Conservation (phyloP, 2,888 invertebrate species). For the Crematogaster levior region DNA sequence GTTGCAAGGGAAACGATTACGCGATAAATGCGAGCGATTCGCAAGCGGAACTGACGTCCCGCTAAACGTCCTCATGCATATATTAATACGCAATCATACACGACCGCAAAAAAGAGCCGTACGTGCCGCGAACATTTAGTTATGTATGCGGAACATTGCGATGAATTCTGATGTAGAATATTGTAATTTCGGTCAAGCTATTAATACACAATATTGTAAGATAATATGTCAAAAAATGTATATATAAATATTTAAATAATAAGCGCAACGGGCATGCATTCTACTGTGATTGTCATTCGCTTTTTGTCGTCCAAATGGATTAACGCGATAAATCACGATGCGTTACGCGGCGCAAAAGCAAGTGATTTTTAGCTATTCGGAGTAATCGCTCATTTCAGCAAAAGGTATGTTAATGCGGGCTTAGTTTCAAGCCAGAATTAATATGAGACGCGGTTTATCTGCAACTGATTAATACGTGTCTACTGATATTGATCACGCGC, state of each 20-base stretch:
- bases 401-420: background rate
- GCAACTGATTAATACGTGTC: conserved; percentile 37
- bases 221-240: background rate
- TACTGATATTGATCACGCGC: background rate
- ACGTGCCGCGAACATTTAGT: background rate
- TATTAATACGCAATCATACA: conserved; percentile 15
- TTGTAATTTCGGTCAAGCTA: conserved; percentile 13
- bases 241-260: background rate
- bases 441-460: background rate
- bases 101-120: background rate
- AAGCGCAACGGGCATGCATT: background rate
- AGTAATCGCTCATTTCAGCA: background rate
- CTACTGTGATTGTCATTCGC: background rate
- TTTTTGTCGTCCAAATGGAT: conserved; percentile 4
- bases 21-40: background rate
- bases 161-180: conserved; percentile 24
- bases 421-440: conserved; percentile 33
- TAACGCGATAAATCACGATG: conserved; percentile 30
- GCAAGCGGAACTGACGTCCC: background rate
- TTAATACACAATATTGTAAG: conserved; percentile 9
- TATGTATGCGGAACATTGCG: background rate
- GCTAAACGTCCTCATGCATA: conserved; percentile 18
- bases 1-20: background rate
- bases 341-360: background rate
- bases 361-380: conserved; percentile 1